These are phyloP conservation scores for Alosa sapidissima DNA, from an alignment of 2,797 vertebrate species.

Conservation along the genomic window DNA sequence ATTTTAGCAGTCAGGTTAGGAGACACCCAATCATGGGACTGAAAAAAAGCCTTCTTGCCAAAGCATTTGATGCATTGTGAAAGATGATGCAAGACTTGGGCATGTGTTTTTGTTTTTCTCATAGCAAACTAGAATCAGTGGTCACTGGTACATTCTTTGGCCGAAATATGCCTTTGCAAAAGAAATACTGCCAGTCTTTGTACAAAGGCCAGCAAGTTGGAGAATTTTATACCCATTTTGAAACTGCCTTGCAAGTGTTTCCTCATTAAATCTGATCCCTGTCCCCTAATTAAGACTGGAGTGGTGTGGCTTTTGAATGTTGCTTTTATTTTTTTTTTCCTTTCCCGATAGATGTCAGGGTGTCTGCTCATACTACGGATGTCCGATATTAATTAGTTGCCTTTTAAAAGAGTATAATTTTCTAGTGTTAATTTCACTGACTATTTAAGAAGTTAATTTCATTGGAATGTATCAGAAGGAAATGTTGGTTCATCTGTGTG, in stretches of 20 bases:
- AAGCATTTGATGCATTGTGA: slow-evolving; percentile 33
- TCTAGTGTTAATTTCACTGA: slow-evolving; percentile 9
- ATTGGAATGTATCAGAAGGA: slow-evolving; percentile 25
- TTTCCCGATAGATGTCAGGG: slow-evolving; percentile 20
- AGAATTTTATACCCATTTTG: slow-evolving; percentile 37
- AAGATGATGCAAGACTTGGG: slow-evolving; percentile 9
- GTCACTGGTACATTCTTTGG: slow-evolving; percentile 34
- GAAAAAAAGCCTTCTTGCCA: slow-evolving; percentile 23
- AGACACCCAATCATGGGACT: background rate
- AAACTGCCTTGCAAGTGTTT: slow-evolving; percentile 43
- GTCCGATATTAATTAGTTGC: slow-evolving; percentile 31
- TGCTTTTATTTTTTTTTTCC: slow-evolving; percentile 40
- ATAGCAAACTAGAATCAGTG: slow-evolving; percentile 25
- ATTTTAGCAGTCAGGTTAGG: background rate
- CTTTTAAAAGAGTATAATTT: background rate
- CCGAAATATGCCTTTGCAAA: slow-evolving; percentile 34
- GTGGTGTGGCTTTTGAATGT: slow-evolving; percentile 41
- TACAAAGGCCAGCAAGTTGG: slow-evolving; percentile 13
- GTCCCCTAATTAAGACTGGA: background rate
- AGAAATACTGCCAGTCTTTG: slow-evolving; percentile 42
- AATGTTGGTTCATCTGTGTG: slow-evolving; percentile 37
- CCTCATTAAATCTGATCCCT: slow-evolving; percentile 8
- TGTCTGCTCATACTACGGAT: background rate
- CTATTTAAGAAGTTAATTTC: slow-evolving; percentile 32
- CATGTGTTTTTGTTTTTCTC: slow-evolving; percentile 23